Percentiles rank a stretch among this genome's conserved stretches.
These are phyloP conservation scores for Cladopsammia gracilis DNA, from an alignment of 64 coral and sea anemone species.

Conservation along the genomic window DNA sequence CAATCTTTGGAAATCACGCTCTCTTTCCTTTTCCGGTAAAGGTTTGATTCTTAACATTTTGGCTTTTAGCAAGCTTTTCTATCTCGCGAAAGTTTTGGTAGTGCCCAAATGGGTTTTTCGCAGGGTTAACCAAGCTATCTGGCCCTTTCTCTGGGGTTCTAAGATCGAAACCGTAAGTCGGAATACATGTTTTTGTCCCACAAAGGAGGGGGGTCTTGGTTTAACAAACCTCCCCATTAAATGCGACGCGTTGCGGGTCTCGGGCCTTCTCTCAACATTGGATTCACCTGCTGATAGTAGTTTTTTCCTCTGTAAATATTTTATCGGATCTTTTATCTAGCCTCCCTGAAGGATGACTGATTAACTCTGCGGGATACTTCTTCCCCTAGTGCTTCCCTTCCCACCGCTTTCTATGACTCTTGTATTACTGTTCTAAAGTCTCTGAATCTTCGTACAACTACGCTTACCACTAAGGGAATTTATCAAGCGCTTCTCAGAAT, in stretches of 20 bases:
- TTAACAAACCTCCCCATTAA: neutral
- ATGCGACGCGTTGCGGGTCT: neutral
- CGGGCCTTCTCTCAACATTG: neutral
- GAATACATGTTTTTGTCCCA: neutral
- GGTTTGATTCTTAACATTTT: neutral
- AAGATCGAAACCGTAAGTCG: constrained; percentile 16
- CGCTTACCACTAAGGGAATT: neutral
- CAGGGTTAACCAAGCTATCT: neutral
- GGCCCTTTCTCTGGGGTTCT: neutral
- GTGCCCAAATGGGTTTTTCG: neutral
- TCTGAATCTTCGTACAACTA: no score
- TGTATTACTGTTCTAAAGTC: neutral
- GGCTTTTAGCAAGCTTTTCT: neutral
- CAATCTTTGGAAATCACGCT: constrained; percentile 11
- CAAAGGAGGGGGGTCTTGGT: neutral
- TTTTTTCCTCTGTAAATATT: constrained; percentile 8
- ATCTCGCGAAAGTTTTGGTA: neutral
- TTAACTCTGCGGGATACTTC: no score
- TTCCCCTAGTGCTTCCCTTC: neutral
- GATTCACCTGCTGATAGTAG: neutral
- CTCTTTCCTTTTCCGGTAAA: neutral
- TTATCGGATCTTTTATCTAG: neutral
- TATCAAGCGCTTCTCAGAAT: neutral
- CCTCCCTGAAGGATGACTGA: neutral
- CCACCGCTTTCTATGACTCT: neutral